Base-by-base conservation (phyloP, 2,888 invertebrate species). In the Drosophila hawaiiensis region DNA sequence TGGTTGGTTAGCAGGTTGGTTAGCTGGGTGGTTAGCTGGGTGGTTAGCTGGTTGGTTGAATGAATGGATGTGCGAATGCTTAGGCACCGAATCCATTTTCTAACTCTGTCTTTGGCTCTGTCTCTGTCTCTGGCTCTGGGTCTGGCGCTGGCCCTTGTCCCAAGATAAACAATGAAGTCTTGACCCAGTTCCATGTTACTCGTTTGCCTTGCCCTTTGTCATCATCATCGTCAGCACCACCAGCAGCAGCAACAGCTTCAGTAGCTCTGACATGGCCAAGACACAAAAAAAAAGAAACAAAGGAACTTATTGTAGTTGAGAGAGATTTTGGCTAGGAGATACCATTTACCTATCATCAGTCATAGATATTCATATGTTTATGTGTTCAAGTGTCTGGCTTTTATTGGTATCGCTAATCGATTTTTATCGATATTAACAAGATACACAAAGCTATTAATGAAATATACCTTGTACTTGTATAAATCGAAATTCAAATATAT, bases 101-200 rank as follows among this genome's bases (percentile, higher is more conserved):
- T 49, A 37, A 56, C 33, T 64, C 53, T 41, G 19, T n/a, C 52
- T 16, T 5, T n/a, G n/a, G 31, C 9, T 9, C 31, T 31, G 31
- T 9, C 39, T 31, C 35, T 29, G 29, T n/a, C 25, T 28, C 25
- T 3, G 25, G 25, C 25, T 2, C 25, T 2, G 25, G 14, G 35
- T 22, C 35, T 22, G 22, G n/a, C 33, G 25, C 16, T 47, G 47
- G 39, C 66, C 72, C 63, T 63, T 64, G 66, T 64, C 37, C 56
- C 59, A 68, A 86, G 85, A 90, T 79, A 86, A 86, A 85, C 90
- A 84, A 77, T 76, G 55, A 73, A 83, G 80, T 90, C 86, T 88
- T 86, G 86, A 86, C 86, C 90, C 49, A 86, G 67, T 86, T 86
- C 50, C 62, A 43, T 35, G 67, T 55, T 60, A 80, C 83, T 70